Conservation (phyloP, 2,113 vertebrate species). For the Corythornis vintsioides region DNA sequence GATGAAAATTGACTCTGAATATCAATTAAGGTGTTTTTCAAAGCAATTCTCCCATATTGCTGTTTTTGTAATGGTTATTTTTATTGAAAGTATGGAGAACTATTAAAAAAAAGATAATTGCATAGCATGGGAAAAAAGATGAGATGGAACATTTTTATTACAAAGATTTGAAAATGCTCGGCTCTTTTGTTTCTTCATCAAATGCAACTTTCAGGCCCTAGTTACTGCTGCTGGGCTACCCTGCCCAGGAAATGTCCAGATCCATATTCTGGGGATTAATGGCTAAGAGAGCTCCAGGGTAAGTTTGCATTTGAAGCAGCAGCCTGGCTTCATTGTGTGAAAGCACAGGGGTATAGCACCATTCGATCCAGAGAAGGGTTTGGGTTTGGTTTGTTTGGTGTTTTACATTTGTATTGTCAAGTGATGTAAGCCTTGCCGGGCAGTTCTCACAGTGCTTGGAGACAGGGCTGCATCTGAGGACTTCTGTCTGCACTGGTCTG, state of each 20-base stretch:
- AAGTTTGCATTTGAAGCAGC: slow-evolving; percentile 1
- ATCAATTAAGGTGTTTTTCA: slow-evolving; percentile 47
- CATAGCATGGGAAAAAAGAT: neutral
- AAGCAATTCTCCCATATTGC: neutral
- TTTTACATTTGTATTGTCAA: neutral
- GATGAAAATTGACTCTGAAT: slow-evolving; percentile 39
- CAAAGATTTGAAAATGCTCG: neutral
- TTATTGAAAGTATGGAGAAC: slow-evolving; percentile 42
- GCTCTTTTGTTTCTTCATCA: neutral
- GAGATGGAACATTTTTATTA: neutral
- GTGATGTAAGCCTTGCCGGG: neutral
- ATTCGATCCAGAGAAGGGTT: neutral
- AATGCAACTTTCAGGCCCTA: neutral
- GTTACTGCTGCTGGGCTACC: neutral
- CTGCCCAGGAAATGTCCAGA: slow-evolving; percentile 10
- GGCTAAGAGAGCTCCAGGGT: neutral
- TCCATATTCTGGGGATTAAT: neutral
- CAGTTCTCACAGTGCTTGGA: neutral
- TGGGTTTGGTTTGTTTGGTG: neutral
- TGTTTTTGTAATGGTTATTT: slow-evolving; percentile 33
- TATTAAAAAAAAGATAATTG: slow-evolving; percentile 41
- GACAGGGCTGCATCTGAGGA: neutral
- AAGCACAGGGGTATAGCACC: neutral
- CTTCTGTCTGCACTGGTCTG: neutral
- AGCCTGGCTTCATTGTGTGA: neutral